Base-by-base conservation (phyloP, 2,797 vertebrate species). In the Trachurus trachurus region DNA sequence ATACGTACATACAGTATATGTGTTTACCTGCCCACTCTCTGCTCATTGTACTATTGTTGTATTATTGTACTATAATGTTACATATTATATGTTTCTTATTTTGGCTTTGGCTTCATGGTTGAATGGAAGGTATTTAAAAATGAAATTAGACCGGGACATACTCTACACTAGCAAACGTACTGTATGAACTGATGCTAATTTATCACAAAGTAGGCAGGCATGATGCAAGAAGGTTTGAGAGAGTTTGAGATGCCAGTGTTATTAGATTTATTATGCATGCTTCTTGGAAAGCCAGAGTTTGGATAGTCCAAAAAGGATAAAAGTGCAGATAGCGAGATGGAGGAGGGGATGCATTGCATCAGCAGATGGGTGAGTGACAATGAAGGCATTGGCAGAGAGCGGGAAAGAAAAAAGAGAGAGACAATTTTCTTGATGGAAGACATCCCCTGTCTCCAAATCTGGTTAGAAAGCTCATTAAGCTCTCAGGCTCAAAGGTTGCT, bases 341-440 rank as follows among this genome's bases (percentile, higher is more conserved):
- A 82, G 69, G 76, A 78, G 58, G 66, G 80, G 77, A 66, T 83
- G 83, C 4, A 31, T 78, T 90, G 69, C 78, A 84, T 91, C 81
- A 88, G 75, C 44, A 79, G 67, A 86, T 75, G 71, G 77, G 63
- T 67, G 61, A 70, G 67, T 66, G 62, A 93, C 90, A 94, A 91
- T 92, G 78, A 82, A 82, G 68, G 73, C 87, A 91, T 91, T 95
- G 87, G 89, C 52, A 78, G 68, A 66, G 63, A 86, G 52, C 50
- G 44, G 54, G 26, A 69, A 63, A 66, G 11, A 31, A 78, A 83
- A 84, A 80, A 84, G 47, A 75, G 47, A 75, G 67, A 73, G 71
- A 81, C 84, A 76, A 88, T 91, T 86, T 90, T 71, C 84, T 81
- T 92, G 92, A 93, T 94, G 92, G 88, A 93, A 94, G 89, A 92